Evolutionary conservation across 2,797 vertebrate species (phyloP), one percentile per base, ranked within the genome.

Genomic region (Martes flavigula): DNA sequence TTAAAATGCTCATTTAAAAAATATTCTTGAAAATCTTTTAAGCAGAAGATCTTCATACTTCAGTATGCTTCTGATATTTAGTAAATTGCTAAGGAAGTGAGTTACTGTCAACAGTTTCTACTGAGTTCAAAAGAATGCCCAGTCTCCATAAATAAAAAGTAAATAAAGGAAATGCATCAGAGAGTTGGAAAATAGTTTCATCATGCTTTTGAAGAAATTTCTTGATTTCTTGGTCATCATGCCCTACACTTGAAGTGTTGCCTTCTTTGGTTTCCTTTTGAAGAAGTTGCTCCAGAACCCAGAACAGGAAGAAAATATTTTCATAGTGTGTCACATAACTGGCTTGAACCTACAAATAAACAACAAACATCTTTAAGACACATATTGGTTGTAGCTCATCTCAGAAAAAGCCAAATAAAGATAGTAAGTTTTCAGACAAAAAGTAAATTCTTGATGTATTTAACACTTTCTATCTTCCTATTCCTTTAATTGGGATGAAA

Each of bases 131-230:
- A 83, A 99, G 98, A 92, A 98, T 97, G 64, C 98, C 98, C 1
- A 99, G 91, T 98, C 99, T 99, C 99, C 99, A 99, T 97, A 99
- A 98, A 98, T 98, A 99, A 92, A 99, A 98, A 89, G 99, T 98
- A 97, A 99, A 99, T 94, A 99, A 98, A 2, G 99, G 99, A 96
- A 99, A 99, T 94, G 99, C 98, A 40, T 99, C 98, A 0, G 99
- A 99, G 58, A 99, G 97, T 2, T 97, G 97, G 30, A 99, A 98
- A 95, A 99, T 97, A n/a, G 96, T 98, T 94, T 97, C 98, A 94
- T 99, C 99, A 97, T 99, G 91, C 58, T 98, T 98, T 48, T 97
- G 88, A 90, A 99, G 97, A 98, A 99, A 98, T 66, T 91, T 98
- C 32, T 70, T 96, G 95, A 97, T 98, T 97, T 99, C 98, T 91